Base-by-base conservation (phyloP, 1,140 invertebrate species). In the Chrysopa pallens region DNA sequence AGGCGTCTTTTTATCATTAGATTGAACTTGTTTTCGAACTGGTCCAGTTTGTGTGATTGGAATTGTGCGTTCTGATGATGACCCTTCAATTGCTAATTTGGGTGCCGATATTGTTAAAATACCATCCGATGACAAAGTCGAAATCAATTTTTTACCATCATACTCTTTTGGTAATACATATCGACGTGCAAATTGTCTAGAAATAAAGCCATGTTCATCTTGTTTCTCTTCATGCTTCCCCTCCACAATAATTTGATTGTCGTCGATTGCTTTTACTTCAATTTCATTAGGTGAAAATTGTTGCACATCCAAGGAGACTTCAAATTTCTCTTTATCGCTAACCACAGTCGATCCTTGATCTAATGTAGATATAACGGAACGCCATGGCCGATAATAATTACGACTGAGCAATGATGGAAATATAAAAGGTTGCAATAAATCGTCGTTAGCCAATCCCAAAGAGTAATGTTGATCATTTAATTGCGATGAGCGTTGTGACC, bases 231-330 rank as follows among this genome's bases (percentile, higher is more conserved):
- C 81, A 56, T 89, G 84, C 60, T 83, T 84, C 1, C 79, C 85
- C 55, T 84, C 76, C 1, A 90, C 76, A 7, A 86, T 62, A 11
- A 92, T 72, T 42, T 64, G 72, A 55, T 80, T 80, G 39, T 69
- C 61, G 52, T 84, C 84, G 12, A 75, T 68, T 0, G 84, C 83
- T 60, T 88, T 91, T 0, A 93, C 85, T n/a, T 74, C 79, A 33
- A 93, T 80, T 64, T 94, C 87, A 49, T 86, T 77, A 0, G 88
- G 86, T 9, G 74, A 64, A 61, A 89, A 94, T 53, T 91, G 82
- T 48, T 86, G 76, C 4, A 92, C 79, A 55, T 93, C 86, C 37
- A 90, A 62, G 43, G 74, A 68, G 45, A 76, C 78, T 66, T 80
- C 75, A 52, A 83, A 83, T 61, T 80, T 82, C 23, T 85, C 79